A percentile compares a stretch with the other conserved stretches of the same genome.
Evolutionary conservation across 1,140 invertebrate genomes (phyloP).

Genomic region (Dysdera silvatica): DNA sequence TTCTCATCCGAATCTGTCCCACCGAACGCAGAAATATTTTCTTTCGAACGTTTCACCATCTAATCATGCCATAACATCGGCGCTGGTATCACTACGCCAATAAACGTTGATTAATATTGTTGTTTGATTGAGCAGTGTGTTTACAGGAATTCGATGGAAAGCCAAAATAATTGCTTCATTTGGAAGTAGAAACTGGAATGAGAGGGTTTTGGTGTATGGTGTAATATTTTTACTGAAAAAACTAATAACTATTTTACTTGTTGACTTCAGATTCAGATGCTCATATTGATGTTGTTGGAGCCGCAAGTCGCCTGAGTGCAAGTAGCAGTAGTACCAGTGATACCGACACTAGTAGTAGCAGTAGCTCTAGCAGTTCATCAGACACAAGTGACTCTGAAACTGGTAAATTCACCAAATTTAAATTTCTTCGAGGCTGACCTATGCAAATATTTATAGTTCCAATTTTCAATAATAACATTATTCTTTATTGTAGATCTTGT

Average conservation of each 20-base stretch:
- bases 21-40: too few species aligned
- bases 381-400: constrained; percentile 54
- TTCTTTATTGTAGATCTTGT: not conserved
- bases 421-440: not conserved
- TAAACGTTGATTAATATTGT: too few species aligned
- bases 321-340: constrained; percentile 51
- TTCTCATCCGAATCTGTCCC: too few species aligned
- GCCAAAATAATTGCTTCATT: too few species aligned
- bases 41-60: too few species aligned
- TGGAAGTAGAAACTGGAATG: too few species aligned
- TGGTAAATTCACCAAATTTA: constrained; percentile 41
- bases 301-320: constrained; percentile 53
- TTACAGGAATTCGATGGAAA: too few species aligned
- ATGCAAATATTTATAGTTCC: not conserved
- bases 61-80: too few species aligned
- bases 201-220: too few species aligned
- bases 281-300: constrained; percentile 35
- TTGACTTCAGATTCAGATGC: constrained; percentile 38
- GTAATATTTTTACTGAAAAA: too few species aligned
- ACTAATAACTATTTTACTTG: constrained; percentile 32
- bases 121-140: too few species aligned
- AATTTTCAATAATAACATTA: not conserved
- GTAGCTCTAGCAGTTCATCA: constrained; percentile 44
- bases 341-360: constrained; percentile 46
- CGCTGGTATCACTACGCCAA: too few species aligned